Conservation (phyloP, 1,140 invertebrate genomes). For the Apis florea region DNA sequence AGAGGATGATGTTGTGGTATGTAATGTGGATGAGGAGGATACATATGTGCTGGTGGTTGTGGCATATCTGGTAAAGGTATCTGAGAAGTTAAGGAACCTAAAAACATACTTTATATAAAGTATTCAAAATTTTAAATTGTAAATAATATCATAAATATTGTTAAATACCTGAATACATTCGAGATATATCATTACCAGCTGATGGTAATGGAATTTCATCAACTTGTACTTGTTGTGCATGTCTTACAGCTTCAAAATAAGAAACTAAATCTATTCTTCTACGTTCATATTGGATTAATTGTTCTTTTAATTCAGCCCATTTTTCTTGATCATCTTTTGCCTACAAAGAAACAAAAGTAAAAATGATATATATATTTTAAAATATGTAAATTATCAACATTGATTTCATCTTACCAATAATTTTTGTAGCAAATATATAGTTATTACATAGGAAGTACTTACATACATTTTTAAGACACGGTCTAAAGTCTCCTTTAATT, state of each 20-base stretch:
- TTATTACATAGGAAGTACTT: slow-evolving; percentile 82
- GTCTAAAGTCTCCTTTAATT: slow-evolving; percentile 96
- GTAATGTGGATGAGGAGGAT: slow-evolving; percentile 78
- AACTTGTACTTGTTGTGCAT: slow-evolving; percentile 97
- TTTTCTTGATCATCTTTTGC: slow-evolving; percentile 98
- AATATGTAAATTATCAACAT: slow-evolving; percentile 13
- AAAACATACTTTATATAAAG: slow-evolving; percentile 77
- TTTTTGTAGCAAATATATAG: slow-evolving; percentile 38
- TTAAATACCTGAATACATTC: slow-evolving; percentile 80
- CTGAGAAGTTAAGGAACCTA: slow-evolving; percentile 85
- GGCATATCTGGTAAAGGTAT: slow-evolving; percentile 90
- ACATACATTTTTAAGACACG: slow-evolving; percentile 97
- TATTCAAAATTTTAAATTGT: slow-evolving; percentile 43
- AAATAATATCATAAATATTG: slow-evolving; percentile 15
- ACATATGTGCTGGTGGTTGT: slow-evolving; percentile 78
- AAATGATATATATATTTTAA: background rate
- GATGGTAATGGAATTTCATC: slow-evolving; percentile 97
- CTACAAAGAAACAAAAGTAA: slow-evolving; percentile 77
- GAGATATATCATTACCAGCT: slow-evolving; percentile 71
- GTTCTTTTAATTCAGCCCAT: slow-evolving; percentile 93
- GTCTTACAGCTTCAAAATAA: slow-evolving; percentile 96
- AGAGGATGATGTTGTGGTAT: slow-evolving; percentile 77
- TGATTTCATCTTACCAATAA: slow-evolving; percentile 47
- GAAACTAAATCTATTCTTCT: slow-evolving; percentile 91
- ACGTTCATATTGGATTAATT: slow-evolving; percentile 96